phyloP scores from a whole-genome alignment of 2,888 invertebrate species.

The Eupithecia dodoneata region DNA sequence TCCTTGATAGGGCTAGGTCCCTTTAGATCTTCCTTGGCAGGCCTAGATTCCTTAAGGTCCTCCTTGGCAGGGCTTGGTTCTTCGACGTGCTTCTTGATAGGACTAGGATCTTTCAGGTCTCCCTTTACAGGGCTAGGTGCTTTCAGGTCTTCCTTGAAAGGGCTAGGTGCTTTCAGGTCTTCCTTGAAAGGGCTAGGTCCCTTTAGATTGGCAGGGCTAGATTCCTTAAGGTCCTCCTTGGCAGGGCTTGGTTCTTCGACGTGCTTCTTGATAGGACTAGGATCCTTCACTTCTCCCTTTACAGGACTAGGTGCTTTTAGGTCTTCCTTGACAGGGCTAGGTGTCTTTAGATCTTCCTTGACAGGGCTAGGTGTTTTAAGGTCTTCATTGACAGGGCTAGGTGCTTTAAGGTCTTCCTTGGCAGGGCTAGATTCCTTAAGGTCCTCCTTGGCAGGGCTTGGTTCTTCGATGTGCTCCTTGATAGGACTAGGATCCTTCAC shows the following conservation, averaged over 20 bases:
- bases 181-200: conserved; percentile 21
- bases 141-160: conserved; percentile 11
- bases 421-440: too few species aligned
- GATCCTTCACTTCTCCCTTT: conserved; percentile 12
- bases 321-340: conserved; percentile 7
- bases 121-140: background rate
- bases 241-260: too few species aligned
- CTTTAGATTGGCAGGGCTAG: conserved; percentile 27
- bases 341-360: conserved; percentile 19
- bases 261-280: conserved; percentile 4
- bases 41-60: conserved; percentile 21
- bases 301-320: conserved; percentile 24
- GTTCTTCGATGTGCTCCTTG: conserved; percentile 10
- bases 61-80: conserved; percentile 15
- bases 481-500: conserved; percentile 12
- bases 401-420: too few species aligned
- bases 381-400: conserved; percentile 12
- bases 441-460: too few species aligned
- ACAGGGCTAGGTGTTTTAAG: conserved; percentile 15
- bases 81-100: conserved; percentile 4
- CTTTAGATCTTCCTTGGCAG: conserved; percentile 22
- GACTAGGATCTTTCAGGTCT: too few species aligned
- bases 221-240: conserved; percentile 11
- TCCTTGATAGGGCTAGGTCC: conserved; percentile 23
- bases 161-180: conserved; percentile 27